Conservation (phyloP, 2,888 invertebrate species). For the Dasysyrphus tricinctus region DNA sequence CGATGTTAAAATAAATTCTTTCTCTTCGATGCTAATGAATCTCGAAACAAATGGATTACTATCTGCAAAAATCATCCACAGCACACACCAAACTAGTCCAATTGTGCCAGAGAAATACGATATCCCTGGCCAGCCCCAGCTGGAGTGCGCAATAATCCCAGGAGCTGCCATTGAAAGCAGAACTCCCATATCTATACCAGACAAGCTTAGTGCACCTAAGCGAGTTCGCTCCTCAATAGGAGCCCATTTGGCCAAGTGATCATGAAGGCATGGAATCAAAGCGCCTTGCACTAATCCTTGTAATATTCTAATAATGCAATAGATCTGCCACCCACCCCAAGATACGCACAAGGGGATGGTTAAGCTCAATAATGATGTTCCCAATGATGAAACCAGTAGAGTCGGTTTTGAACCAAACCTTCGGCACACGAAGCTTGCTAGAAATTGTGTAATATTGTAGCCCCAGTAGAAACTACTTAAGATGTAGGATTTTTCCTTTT, state of each 20-base stretch:
- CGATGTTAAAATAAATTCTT: slow-evolving; percentile 85
- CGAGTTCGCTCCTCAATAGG: slow-evolving; percentile 87
- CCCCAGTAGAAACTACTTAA: slow-evolving; percentile 92
- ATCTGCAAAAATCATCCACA: slow-evolving; percentile 85
- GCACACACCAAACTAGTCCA: slow-evolving; percentile 84
- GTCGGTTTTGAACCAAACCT: slow-evolving; percentile 88
- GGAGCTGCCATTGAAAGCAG: slow-evolving; percentile 87
- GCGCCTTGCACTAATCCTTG: slow-evolving; percentile 88
- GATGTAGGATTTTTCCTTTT: slow-evolving; percentile 85
- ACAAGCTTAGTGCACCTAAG: slow-evolving; percentile 85
- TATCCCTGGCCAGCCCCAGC: slow-evolving; percentile 87
- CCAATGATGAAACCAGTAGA: slow-evolving; percentile 85
- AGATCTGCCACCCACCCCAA: slow-evolving; percentile 86
- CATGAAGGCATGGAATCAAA: slow-evolving; percentile 87
- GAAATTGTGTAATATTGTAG: slow-evolving; percentile 87
- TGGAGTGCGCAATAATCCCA: slow-evolving; percentile 85
- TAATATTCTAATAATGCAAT: slow-evolving; percentile 85
- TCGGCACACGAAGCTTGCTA: slow-evolving; percentile 87
- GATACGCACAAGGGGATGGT: slow-evolving; percentile 87
- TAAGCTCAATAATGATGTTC: slow-evolving; percentile 86
- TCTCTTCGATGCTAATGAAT: slow-evolving; percentile 85
- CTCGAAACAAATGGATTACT: slow-evolving; percentile 85
- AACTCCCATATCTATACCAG: slow-evolving; percentile 88
- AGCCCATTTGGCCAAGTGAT: slow-evolving; percentile 87
- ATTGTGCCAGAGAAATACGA: slow-evolving; percentile 86